A percentile compares a stretch with the other conserved stretches of the same genome.
These are phyloP conservation scores for Danio kyathit DNA, from an alignment of 2,797 vertebrate species.

Conservation along the genomic window DNA sequence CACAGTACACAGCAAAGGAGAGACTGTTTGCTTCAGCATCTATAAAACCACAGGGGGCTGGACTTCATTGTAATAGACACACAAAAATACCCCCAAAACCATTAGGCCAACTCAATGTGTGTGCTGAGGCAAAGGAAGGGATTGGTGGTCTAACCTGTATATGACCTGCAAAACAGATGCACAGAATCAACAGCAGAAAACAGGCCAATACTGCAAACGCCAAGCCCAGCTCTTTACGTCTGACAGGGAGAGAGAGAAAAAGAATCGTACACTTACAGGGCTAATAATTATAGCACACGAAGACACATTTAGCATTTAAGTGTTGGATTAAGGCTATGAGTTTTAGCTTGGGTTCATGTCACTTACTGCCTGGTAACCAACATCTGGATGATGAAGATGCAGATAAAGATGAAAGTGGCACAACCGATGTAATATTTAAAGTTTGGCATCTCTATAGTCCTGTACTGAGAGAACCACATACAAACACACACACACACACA, in stretches of 20 bases:
- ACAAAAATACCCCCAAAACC: conserved; percentile 17
- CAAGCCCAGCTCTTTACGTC: conserved; percentile 77
- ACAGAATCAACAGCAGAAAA: conserved; percentile 82
- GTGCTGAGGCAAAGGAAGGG: conserved; percentile 4
- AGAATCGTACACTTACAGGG: neutral
- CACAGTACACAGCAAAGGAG: neutral
- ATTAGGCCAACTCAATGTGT: conserved; percentile 12
- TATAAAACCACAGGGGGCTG: conserved; percentile 18
- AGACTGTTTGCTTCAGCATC: conserved; percentile 7
- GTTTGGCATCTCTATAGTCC: conserved; percentile 87
- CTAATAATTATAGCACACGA: neutral
- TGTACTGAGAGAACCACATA: conserved; percentile 81
- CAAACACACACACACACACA: neutral
- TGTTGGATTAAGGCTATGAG: neutral
- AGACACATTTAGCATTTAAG: neutral
- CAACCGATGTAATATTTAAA: conserved; percentile 90
- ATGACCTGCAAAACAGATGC: conserved; percentile 88
- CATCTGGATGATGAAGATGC: conserved; percentile 91
- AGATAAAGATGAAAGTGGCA: conserved; percentile 88
- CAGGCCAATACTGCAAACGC: conserved; percentile 84
- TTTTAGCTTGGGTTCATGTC: neutral
- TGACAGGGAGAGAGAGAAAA: conserved; percentile 64
- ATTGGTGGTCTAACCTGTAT: conserved; percentile 83
- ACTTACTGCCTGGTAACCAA: conserved; percentile 87
- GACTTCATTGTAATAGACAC: conserved; percentile 19